These are phyloP conservation scores for Oryzias woworae DNA, from an alignment of 2,113 vertebrate species.

Conservation along the genomic window DNA sequence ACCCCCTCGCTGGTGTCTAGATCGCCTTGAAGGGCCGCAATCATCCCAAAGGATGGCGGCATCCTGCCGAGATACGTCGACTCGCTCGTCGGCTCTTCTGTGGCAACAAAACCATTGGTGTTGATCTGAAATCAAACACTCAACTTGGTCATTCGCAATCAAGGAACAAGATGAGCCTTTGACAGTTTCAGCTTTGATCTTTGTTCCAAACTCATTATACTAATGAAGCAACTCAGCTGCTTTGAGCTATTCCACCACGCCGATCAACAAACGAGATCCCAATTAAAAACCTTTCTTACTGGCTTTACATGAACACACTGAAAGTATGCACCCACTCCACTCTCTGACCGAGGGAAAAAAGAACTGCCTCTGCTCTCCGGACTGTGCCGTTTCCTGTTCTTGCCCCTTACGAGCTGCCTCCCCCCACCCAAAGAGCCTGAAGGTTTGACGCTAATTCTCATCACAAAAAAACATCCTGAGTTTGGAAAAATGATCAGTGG, in stretches of 20 bases:
- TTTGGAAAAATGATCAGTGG: conserved; percentile 53
- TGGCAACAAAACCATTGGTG: conserved; percentile 89
- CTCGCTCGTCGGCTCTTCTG: conserved; percentile 75
- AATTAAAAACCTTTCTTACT: conserved; percentile 12
- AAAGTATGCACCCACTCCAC: conserved; percentile 34
- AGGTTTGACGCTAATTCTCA: conserved; percentile 51
- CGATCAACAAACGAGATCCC: conserved; percentile 52
- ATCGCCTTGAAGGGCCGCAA: conserved; percentile 87
- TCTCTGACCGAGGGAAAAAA: conserved; percentile 60
- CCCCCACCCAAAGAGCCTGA: conserved; percentile 30
- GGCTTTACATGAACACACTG: conserved; percentile 38
- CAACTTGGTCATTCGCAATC: conserved; percentile 13
- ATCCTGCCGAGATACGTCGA: conserved; percentile 81
- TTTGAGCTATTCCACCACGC: conserved; percentile 23
- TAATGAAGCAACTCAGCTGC: conserved; percentile 52
- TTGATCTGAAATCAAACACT: conserved; percentile 79
- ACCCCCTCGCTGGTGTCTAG: conserved; percentile 83
- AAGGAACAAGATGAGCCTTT: background rate
- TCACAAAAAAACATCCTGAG: conserved; percentile 58
- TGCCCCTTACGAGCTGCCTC: conserved; percentile 31
- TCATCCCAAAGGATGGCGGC: conserved; percentile 82
- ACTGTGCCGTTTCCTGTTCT: conserved; percentile 61
- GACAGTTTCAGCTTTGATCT: conserved; percentile 45
- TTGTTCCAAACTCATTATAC: conserved; percentile 55
- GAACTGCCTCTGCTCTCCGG: conserved; percentile 50